Evolutionary conservation across 2,888 invertebrate species (phyloP), one percentile per base, ranked within the genome.

Genomic region (Polydrusus cervinus): DNA sequence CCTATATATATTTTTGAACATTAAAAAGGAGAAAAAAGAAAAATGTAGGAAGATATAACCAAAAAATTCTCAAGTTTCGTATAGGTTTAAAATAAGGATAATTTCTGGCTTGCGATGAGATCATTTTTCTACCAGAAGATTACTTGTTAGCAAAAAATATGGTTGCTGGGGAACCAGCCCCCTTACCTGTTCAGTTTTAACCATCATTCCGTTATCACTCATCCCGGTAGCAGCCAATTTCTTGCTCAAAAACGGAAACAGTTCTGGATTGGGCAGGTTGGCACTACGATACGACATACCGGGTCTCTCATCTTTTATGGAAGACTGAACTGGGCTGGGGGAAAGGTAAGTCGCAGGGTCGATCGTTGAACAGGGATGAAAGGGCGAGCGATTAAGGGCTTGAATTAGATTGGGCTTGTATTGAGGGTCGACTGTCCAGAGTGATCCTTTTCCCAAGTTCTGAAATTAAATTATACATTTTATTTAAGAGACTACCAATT

Each of bases 401-500:
- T 97, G 95, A 78, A 95, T 90, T 77, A 95, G 90, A 85, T 97
- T 97, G 71, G 96, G 94, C 78, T 97, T 92, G 87, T 95, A 97
- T 79, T 95, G 94, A 8, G 96, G 95, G 86, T 98, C 97, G 3
- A 98, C 97, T 83, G 97, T 97, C 98, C 98, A 98, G 72, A 97
- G 88, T 0, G 97, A 97, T 55, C 98, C 97, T 87, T 98, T 98
- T 51, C 97, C 97, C 82, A 97, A 91, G 81, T 96, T 97, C 95
- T 95, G 86, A 60, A 89, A 80, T 20, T 8, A 14, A 57, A n/a
- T n/a, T n/a, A n/a, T 9, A 34, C 20, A 47, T 25, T 25, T 25
- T 25, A n/a, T n/a, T n/a, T n/a, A n/a, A n/a, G n/a, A n/a, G n/a
- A n/a, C n/a, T n/a, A n/a, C n/a, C n/a, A n/a, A n/a, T 25, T 25